Evolutionary conservation across 2,113 vertebrate species (phyloP).

Genomic region (Theristicus caerulescens): DNA sequence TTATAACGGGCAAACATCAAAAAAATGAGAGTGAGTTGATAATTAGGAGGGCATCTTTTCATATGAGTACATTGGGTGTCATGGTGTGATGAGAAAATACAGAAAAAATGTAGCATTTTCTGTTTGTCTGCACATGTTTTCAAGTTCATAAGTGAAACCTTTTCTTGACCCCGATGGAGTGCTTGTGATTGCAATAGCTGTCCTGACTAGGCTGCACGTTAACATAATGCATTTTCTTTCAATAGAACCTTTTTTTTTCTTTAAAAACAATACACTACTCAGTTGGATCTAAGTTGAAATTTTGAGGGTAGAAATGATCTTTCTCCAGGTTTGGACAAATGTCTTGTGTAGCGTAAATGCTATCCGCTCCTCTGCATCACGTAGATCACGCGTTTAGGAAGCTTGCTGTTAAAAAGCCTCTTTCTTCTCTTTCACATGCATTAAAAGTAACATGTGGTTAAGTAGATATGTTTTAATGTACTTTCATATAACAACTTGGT

Average conservation of each 20-base stretch:
- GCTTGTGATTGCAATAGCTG: not conserved
- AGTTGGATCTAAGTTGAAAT: not conserved
- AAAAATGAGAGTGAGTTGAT: not conserved
- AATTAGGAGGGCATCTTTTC: not conserved
- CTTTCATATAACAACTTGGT: not conserved
- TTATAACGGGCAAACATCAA: not conserved
- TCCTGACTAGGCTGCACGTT: not conserved
- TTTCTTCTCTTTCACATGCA: not conserved
- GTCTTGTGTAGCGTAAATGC: not conserved
- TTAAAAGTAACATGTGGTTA: not conserved
- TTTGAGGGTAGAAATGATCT: not conserved
- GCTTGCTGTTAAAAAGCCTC: not conserved
- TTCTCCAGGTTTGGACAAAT: not conserved
- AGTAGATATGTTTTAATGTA: accelerated
- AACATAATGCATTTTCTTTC: not conserved
- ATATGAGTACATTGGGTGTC: not conserved
- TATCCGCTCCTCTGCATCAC: not conserved
- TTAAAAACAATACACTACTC: not conserved
- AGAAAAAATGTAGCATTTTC: not conserved
- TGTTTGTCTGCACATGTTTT: not conserved
- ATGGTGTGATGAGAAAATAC: not conserved
- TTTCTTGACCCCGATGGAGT: not conserved
- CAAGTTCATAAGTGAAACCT: not conserved
- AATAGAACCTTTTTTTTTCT: not conserved
- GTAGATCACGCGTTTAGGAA: not conserved